Evolutionary conservation across 1,140 invertebrate genomes (phyloP).

Genomic region (Brachionus koreanus): DNA sequence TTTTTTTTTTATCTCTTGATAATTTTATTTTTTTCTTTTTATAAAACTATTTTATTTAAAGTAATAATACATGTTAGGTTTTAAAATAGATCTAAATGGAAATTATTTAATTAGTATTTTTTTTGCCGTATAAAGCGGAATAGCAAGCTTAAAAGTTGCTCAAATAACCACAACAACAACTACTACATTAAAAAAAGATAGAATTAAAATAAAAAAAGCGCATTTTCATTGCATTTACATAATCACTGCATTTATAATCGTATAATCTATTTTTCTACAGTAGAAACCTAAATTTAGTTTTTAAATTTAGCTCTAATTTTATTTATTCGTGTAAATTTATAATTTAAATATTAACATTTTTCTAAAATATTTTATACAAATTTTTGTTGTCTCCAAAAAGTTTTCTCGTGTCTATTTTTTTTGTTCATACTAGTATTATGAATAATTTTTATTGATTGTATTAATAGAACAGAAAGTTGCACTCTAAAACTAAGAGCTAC

Average conservation of each 20-base stretch:
- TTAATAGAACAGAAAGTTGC: too few species aligned
- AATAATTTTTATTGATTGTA: too few species aligned
- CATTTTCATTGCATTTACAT: conserved; percentile 20
- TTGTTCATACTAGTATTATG: neutral
- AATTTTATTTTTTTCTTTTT: neutral
- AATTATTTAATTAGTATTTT: neutral
- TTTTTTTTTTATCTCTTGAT: neutral
- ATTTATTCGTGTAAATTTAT: neutral
- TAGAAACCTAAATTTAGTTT: neutral
- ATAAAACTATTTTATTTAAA: neutral
- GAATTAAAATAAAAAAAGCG: neutral
- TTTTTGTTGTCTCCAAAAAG: too few species aligned
- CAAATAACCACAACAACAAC: too few species aligned
- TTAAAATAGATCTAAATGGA: neutral
- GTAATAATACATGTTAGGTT: neutral
- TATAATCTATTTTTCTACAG: neutral
- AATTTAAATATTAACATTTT: neutral
- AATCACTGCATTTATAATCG: neutral
- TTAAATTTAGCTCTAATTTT: neutral
- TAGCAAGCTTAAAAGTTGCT: too few species aligned
- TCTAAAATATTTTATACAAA: neutral
- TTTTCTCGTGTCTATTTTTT: neutral
- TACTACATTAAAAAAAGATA: too few species aligned
- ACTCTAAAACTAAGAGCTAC: too few species aligned
- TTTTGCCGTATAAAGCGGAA: too few species aligned